Conservation (phyloP, 2,888 invertebrate genomes). For the Lasioglossum figueresi region DNA sequence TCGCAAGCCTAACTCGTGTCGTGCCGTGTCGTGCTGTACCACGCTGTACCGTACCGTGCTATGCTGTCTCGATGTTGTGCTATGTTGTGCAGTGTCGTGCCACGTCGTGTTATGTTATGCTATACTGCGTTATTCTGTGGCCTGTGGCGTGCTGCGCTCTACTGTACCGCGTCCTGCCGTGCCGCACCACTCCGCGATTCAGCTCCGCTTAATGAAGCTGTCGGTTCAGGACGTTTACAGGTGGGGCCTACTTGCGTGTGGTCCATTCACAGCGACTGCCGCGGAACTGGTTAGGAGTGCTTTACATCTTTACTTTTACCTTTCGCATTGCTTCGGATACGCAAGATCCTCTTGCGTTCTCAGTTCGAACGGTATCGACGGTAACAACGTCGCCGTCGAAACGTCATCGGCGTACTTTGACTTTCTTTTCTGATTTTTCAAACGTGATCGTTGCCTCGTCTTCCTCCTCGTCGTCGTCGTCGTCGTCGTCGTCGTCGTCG, state of each 20-base stretch:
- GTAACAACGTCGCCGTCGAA: neutral
- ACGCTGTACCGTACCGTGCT: neutral
- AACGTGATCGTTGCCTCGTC: neutral
- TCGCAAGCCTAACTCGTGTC: neutral
- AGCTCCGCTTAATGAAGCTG: constrained; percentile 82
- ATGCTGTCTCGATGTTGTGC: neutral
- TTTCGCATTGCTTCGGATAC: constrained; percentile 22
- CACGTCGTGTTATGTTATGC: neutral
- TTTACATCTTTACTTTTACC: constrained; percentile 75
- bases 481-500: neutral
- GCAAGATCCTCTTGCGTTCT: neutral
- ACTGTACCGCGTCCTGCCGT: neutral
- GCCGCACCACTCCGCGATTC: constrained; percentile 58
- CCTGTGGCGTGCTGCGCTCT: neutral
- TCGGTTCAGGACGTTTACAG: constrained; percentile 83
- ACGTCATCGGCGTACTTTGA: neutral
- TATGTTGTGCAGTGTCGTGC: neutral
- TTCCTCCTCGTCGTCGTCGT: too few relatives aligned
- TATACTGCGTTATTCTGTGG: constrained; percentile 1
- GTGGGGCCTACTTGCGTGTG: constrained; percentile 82
- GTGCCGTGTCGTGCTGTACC: neutral
- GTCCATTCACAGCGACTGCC: constrained; percentile 80
- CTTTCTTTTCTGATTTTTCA: neutral
- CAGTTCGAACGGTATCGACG: neutral
- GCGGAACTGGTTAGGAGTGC: constrained; percentile 79